Conservation (phyloP, 1,140 invertebrate genomes). For the Augochlora pura region DNA sequence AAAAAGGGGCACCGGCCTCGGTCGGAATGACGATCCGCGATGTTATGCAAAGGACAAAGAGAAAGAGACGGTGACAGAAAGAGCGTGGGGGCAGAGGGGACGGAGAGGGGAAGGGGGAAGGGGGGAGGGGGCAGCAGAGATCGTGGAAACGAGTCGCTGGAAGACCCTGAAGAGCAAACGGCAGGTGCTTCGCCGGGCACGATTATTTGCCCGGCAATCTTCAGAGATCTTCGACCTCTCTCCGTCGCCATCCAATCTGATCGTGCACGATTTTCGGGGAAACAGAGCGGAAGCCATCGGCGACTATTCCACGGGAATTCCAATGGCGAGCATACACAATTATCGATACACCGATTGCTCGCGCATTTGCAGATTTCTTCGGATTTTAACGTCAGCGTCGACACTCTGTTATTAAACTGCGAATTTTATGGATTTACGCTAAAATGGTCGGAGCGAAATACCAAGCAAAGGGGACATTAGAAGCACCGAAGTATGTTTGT, state of each 20-base stretch:
- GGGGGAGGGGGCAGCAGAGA: too few relatives aligned
- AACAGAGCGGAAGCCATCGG: too few relatives aligned
- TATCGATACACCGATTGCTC: too few relatives aligned
- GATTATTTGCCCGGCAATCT: slow-evolving; percentile 3
- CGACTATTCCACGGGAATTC: neutral
- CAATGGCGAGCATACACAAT: neutral
- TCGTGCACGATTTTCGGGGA: neutral
- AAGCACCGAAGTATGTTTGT: too few relatives aligned
- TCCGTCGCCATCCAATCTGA: neutral
- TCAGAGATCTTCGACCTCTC: slow-evolving; percentile 3
- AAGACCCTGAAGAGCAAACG: slow-evolving; percentile 5
- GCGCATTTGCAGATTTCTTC: too few relatives aligned
- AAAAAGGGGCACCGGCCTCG: neutral
- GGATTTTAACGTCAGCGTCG: too few relatives aligned
- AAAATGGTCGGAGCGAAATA: too few relatives aligned
- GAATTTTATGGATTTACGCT: too few relatives aligned
- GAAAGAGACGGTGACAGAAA: neutral
- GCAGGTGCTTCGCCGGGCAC: slow-evolving; percentile 2
- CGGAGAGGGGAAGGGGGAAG: too few relatives aligned
- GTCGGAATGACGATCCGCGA: neutral
- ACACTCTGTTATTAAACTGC: too few relatives aligned
- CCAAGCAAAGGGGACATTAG: too few relatives aligned
- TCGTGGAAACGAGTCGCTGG: slow-evolving; percentile 1
- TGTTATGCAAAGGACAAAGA: slow-evolving; percentile 6
- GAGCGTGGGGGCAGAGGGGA: too few relatives aligned